Evolutionary conservation across 2,888 invertebrate species (phyloP), one percentile per base, ranked within the genome.

Genomic region (Melinaea menophilus): DNA sequence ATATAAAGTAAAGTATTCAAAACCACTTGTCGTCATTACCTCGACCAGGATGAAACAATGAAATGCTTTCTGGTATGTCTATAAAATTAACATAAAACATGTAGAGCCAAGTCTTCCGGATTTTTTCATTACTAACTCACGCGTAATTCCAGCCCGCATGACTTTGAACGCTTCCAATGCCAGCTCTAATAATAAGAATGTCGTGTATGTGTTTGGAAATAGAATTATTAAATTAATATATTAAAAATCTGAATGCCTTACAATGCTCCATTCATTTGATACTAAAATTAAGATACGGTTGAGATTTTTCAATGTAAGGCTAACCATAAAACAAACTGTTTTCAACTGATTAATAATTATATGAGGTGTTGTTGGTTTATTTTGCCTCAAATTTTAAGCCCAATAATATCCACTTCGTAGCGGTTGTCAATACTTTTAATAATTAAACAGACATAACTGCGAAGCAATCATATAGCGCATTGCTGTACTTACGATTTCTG

Each of bases 81-180:
- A 78, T 79, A 75, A 78, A 79, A 87, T 89, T 89, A 81, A 72
- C 88, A 89, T 89, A 85, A 76, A 76, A 87, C 87, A 87, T 76
- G 82, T 76, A 73, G 76, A 65, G 70, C 77, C 77, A 59, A 65
- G 64, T 76, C 81, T 85, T 85, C 85, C 85, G 84, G 80, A 84
- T 84, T 84, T 84, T 84, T 83, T 79, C 75, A 75, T 73, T 73
- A 71, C 76, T 71, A 66, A 71, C 69, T 59, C 65, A 58, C 51
- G 35, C 35, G 78, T 81, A 76, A 81, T 80, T 76, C 79, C 77
- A 74, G 69, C 80, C 81, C 82, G 82, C 79, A 81, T 76, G 73
- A 58, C 73, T 73, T 73, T 75, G 75, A 72, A 58, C 60, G 61
- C 55, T 68, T 67, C 69, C 72, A 73, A 72, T 71, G 70, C 63